Base-by-base conservation (phyloP, 2,888 invertebrate species). In the Scelioninae gen. 2 region DNA sequence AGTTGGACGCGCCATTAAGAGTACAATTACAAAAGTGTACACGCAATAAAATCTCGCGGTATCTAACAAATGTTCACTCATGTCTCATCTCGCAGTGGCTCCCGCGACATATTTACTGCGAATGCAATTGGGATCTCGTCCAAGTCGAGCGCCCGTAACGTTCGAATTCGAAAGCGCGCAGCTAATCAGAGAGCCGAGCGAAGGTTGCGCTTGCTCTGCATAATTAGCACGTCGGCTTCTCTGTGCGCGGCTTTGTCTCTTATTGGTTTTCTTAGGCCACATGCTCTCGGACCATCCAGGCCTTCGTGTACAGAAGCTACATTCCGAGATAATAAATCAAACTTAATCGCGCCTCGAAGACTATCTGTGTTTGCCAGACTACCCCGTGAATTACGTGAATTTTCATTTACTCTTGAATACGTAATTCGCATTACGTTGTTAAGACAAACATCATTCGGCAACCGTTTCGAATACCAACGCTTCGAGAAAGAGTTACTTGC, bases 31-130 rank as follows among this genome's bases (percentile, higher is more conserved):
- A 83, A 84, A 84, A 85, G 81, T 80, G 79, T 64, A 76, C 77
- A 74, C 76, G 84, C 81, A 84, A 85, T 85, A 85, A 85, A 85
- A 84, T 83, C 78, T 79, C 78, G 80, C 83, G 81, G 83, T 83
- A 84, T 78, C 78, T 83, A 82, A 84, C 82, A 82, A 79, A 79
- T 78, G 78, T 77, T 74, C 73, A 64, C 75, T 76, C 76, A 77
- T 81, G 78, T 76, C 78, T 80, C 80, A 79, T 79, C 77, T 77
- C 74, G 73, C 72, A 67, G 68, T 67, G 58, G 73, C 76, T 25
- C 75, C 78, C 78, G 79, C 79, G 77, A 78, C 78, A 80, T 81
- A 81, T 84, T 84, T 84, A 81, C 82, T 80, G 81, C 82, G 65
- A 65, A 76, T 74, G 83, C 84, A 84, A 85, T 84, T 85, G 85